Conservation (phyloP, 2,113 vertebrate genomes). For the Rallus limicola region DNA sequence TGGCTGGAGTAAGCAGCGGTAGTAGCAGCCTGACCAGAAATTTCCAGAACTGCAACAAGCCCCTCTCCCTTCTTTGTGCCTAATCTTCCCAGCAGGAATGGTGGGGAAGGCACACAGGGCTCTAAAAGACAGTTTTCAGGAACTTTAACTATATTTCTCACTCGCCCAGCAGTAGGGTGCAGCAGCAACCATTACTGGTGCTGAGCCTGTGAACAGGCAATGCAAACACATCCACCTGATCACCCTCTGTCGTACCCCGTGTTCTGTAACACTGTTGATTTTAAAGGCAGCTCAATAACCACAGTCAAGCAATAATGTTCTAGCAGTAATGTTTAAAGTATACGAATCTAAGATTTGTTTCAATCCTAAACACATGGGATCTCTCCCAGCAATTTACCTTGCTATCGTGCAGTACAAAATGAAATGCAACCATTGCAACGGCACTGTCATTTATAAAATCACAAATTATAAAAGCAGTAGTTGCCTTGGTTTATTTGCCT, state of each 20-base stretch:
- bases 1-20: neutral
- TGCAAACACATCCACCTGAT: neutral
- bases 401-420: neutral
- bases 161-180: neutral
- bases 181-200: fast-evolving
- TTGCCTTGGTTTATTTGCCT: neutral
- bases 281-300: neutral
- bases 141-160: neutral
- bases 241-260: neutral
- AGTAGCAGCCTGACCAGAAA: neutral
- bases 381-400: neutral
- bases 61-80: neutral
- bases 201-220: neutral
- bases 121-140: neutral
- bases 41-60: neutral
- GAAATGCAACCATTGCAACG: neutral
- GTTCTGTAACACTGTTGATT: neutral
- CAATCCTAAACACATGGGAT: neutral
- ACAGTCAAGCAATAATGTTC: neutral
- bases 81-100: neutral
- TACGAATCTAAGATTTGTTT: neutral
- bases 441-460: neutral
- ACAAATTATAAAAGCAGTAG: neutral
- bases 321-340: neutral
- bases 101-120: neutral